Conservation (phyloP, 2,888 invertebrate genomes). For the Cancer borealis region DNA sequence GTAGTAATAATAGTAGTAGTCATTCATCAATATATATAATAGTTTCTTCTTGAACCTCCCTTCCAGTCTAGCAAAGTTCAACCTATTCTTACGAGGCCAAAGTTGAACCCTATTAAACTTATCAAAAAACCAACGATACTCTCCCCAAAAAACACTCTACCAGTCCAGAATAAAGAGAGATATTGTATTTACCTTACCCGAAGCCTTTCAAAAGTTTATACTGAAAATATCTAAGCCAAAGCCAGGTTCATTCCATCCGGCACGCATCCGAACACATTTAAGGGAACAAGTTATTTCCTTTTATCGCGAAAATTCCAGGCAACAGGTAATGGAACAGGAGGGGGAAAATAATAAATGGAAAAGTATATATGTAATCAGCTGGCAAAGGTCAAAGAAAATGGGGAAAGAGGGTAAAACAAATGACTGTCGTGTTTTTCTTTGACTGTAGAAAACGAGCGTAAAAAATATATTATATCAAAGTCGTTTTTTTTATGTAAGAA, state of each 20-base stretch:
- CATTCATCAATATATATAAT: no score
- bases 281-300: not conserved
- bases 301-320: not conserved
- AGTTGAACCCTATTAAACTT: no score
- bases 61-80: no score
- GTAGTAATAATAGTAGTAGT: constrained; percentile 31
- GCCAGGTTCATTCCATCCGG: not conserved
- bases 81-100: no score
- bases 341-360: not conserved
- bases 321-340: not conserved
- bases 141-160: not conserved
- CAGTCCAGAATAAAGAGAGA: no score
- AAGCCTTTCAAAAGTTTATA: no score
- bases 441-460: not conserved
- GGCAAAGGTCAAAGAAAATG: not conserved
- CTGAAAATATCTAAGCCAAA: not conserved
- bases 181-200: no score
- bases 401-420: not conserved
- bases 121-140: not conserved
- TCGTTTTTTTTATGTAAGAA: no score
- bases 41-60: no score
- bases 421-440: not conserved
- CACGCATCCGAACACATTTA: not conserved
- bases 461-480: no score
- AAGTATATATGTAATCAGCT: not conserved